These are phyloP conservation scores for Diplodus puntazzo DNA, from an alignment of 2,797 vertebrate species.

Conservation along the genomic window DNA sequence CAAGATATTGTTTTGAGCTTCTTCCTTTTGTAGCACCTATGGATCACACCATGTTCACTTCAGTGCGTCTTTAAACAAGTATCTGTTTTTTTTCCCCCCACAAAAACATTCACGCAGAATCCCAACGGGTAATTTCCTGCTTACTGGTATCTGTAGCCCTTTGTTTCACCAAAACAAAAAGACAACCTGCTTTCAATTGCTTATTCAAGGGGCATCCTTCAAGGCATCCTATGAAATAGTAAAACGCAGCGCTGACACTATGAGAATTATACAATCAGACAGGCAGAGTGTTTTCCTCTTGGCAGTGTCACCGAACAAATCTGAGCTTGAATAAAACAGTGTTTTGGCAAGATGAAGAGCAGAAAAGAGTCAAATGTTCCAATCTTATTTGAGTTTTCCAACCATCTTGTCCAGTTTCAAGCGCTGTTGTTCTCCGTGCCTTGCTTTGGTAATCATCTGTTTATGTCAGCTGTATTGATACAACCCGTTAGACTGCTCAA, in stretches of 20 bases:
- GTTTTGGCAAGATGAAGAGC: constrained; percentile 27
- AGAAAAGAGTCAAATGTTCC: constrained; percentile 14
- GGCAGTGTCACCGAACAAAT: constrained; percentile 47
- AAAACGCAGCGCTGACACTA: constrained; percentile 39
- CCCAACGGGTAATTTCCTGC: constrained; percentile 35
- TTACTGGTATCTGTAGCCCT: constrained; percentile 30
- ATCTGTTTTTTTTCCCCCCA: constrained; percentile 3
- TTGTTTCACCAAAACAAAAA: constrained; percentile 53
- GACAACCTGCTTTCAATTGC: constrained; percentile 50
- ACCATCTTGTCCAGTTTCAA: constrained; percentile 3
- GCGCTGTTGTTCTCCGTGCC: constrained; percentile 18
- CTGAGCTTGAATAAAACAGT: constrained; percentile 52
- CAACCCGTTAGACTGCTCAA: constrained; percentile 32
- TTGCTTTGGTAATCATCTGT: constrained; percentile 38
- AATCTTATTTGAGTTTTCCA: constrained; percentile 8
- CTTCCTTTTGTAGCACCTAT: constrained; percentile 32
- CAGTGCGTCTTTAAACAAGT: constrained; percentile 53
- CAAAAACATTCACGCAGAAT: constrained; percentile 34
- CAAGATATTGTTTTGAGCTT: constrained; percentile 28
- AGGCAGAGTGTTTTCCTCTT: constrained; percentile 52
- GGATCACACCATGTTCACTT: constrained; percentile 47
- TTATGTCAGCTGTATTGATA: constrained; percentile 44
- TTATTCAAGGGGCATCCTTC: constrained; percentile 42
- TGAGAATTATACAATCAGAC: constrained; percentile 63
- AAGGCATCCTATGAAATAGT: constrained; percentile 36